A percentile compares a stretch with the other conserved stretches of the same genome.
Conservation (phyloP, 2,797 vertebrate genomes). For the Trachops cirrhosus region DNA sequence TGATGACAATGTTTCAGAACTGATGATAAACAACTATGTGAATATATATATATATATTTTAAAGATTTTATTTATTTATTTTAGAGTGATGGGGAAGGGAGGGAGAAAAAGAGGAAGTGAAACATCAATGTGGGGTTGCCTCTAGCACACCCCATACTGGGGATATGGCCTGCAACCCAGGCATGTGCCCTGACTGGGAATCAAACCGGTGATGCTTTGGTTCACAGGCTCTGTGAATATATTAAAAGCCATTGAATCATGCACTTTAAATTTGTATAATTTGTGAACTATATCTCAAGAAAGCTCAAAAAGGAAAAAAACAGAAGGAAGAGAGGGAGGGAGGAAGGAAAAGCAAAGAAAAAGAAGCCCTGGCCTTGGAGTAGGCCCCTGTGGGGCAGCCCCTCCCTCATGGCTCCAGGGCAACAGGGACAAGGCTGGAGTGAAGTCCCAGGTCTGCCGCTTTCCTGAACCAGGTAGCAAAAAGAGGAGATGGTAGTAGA, state of each 20-base stretch:
- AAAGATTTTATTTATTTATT: no score
- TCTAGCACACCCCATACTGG: no score
- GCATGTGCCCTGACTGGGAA: no score
- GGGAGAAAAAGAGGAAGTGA: no score
- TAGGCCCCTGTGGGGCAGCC: neutral
- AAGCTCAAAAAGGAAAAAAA: neutral
- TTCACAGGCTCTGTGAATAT: neutral
- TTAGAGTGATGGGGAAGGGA: no score
- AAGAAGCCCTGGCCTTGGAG: neutral
- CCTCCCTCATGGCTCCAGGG: accelerated
- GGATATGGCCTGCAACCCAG: no score
- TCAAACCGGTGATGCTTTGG: no score
- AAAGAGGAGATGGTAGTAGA: neutral
- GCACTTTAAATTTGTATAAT: neutral
- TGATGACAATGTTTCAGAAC: neutral
- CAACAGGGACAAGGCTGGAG: no score
- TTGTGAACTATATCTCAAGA: neutral
- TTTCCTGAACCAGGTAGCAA: neutral
- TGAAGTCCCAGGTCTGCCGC: no score
- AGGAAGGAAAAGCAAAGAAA: accelerated
- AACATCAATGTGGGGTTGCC: no score
- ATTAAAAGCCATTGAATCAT: neutral
- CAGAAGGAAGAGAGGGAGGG: neutral
- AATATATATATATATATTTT: no score
- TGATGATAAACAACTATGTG: neutral